Base-by-base conservation (phyloP, 2,113 vertebrate genomes). In the Xiphorhynchus elegans region DNA sequence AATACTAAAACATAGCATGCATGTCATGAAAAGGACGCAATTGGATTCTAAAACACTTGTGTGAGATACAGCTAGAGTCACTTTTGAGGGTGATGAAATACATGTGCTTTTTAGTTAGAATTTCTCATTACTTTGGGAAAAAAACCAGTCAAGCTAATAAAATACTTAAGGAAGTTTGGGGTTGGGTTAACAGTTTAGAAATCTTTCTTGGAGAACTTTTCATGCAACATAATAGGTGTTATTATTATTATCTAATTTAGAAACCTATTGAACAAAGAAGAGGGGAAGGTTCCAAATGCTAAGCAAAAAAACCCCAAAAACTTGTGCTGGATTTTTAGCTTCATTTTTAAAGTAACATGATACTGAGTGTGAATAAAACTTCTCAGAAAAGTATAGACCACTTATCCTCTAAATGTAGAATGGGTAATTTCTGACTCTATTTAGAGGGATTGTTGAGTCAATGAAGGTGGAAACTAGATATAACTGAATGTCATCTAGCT, bases 181-280 rank as follows among this genome's bases (percentile, higher is more conserved):
- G 2, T 28, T 68, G 24, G 9, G 12, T 44, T 76, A 4, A 10
- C 59, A 35, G 12, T 13, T 52, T 88, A 3, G 53, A 56, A 7
- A 6, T 64, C 11, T 76, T 75, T 31, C 14, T 59, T 35, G 21
- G 35, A 44, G 35, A 76, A 42, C 7, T 42, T 84, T 35, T 39
- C 0, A 1, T 82, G 26, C 13, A 69, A 8, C 2, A 0, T 8
- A 5, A 10, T 35, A 35, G 6, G 3, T 78, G 5, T 64, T 52
- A 52, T 4, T 23, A 14, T 37, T 37, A 37, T 37, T 37, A 37
- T 12, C 6, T 73, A 21, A 8, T 73, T 76, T 55, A 56, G 37
- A 87, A 80, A 44, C 3, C 2, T 64, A 2, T 9, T 76, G 10
- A 56, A 33, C 44, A 37, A 35, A 49, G 5, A 46, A 25, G 7